These are phyloP conservation scores for Pristionchus mayeri DNA, from an alignment of 2,888 invertebrate species.

Conservation along the genomic window DNA sequence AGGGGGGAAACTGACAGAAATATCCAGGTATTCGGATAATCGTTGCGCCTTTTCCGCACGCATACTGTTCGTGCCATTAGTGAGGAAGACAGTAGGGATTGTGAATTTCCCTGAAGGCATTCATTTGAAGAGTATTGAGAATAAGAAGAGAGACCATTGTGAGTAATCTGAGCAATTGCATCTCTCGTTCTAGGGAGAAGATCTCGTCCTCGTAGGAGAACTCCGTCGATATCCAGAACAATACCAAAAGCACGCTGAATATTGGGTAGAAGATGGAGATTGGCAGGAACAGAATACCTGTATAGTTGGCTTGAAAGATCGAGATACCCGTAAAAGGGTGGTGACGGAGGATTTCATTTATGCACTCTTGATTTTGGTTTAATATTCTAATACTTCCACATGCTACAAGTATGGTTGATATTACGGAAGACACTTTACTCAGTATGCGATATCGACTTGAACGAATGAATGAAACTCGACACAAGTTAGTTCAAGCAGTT, in stretches of 20 bases:
- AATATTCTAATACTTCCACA: neutral
- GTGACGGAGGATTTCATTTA: neutral
- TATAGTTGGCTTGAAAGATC: neutral
- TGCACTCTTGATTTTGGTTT: neutral
- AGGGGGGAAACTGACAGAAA: slow-evolving; percentile 79
- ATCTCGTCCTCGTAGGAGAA: slow-evolving; percentile 81
- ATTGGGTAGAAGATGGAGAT: neutral
- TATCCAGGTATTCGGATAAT: slow-evolving; percentile 81
- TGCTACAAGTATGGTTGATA: neutral
- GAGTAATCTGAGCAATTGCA: slow-evolving; percentile 80
- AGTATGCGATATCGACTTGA: slow-evolving; percentile 15
- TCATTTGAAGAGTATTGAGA: neutral
- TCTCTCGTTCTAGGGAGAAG: slow-evolving; percentile 81
- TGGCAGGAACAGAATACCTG: neutral
- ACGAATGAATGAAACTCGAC: neutral
- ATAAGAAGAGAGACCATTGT: slow-evolving; percentile 69
- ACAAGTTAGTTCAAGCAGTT: neutral
- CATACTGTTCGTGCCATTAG: slow-evolving; percentile 82
- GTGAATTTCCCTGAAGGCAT: slow-evolving; percentile 79
- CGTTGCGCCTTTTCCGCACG: slow-evolving; percentile 81
- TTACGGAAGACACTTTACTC: neutral
- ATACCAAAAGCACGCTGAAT: slow-evolving; percentile 80
- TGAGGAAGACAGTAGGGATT: slow-evolving; percentile 82
- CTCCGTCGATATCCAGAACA: slow-evolving; percentile 84
- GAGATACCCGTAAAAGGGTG: neutral